Conservation (phyloP, 2,113 vertebrate genomes). For the Anhinga anhinga region DNA sequence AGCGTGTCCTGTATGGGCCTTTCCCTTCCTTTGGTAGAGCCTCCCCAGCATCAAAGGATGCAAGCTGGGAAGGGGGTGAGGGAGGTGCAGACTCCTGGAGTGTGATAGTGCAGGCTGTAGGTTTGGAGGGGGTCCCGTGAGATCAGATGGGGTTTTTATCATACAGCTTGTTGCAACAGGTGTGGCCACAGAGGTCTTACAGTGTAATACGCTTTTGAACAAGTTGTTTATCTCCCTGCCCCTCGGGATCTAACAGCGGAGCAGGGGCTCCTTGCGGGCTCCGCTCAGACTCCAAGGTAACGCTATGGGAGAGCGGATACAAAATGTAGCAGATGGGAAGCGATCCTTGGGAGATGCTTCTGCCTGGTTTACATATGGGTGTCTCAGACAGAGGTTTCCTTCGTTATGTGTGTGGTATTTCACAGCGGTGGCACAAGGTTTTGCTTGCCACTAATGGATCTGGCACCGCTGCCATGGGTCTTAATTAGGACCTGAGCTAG, state of each 20-base stretch:
- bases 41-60: neutral
- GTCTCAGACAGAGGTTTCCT: neutral
- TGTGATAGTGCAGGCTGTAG: neutral
- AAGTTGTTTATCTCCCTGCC: neutral
- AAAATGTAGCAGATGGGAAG: neutral
- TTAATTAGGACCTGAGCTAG: neutral
- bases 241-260: neutral
- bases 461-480: neutral
- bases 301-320: rapidly evolving
- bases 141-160: neutral
- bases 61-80: neutral
- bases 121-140: neutral
- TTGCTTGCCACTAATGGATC: neutral
- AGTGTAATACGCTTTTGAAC: neutral
- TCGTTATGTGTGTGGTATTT: rapidly evolving
- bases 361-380: neutral
- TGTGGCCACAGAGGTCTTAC: neutral
- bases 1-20: rapidly evolving
- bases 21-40: neutral
- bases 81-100: neutral
- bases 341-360: neutral
- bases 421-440: neutral
- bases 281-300: neutral
- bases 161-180: neutral
- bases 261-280: neutral